Evolutionary conservation across 2,888 invertebrate species (phyloP), one percentile per base, ranked within the genome.

Genomic region (Brachyptera risi): DNA sequence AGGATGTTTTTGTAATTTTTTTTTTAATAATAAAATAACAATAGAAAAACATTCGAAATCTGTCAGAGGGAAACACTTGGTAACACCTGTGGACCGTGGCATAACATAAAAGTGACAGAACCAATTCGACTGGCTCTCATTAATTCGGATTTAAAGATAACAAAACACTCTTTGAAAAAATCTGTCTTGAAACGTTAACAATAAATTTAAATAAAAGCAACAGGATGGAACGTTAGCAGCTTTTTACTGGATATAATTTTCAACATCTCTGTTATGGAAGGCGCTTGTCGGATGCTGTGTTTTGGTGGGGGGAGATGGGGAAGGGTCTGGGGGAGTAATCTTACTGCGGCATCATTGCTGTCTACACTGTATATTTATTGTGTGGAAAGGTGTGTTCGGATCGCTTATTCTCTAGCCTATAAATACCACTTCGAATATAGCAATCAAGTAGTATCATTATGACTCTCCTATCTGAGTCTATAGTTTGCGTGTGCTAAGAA

Each of bases 331-430:
- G 31, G 51, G 51, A 24, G 47, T 24, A 54, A 54, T 54, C 54
- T 35, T 23, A 19, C 2, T 35, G 19, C 23, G 19, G 54, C 54
- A 51, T 35, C 54, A 37, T 5, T 21, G 23, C 54, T 54, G 54
- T 54, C 54, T 54, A 13, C 54, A 54, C 54, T 23, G 35, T 37
- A 37, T 54, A 54, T 54, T 54, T 54, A 54, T 54, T 9, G 54
- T 31, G 19, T 7, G 35, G 19, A 54, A 23, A 31, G 31, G 54
- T 54, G 54, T 54, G 23, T 37, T 11, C 21, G 35, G 54, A 54
- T 35, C 21, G 35, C 35, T 27, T 27, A 27, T 51, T 51, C 35
- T 35, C 17, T 23, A n/a, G 47, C 54, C 54, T 27, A 51, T 4
- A n/a, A 17, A 31, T 31, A 5, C 11, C 31, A 11, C 31, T 31